Evolutionary conservation across 1,140 invertebrate genomes (phyloP).

Genomic region (Wiebesia pumilae): DNA sequence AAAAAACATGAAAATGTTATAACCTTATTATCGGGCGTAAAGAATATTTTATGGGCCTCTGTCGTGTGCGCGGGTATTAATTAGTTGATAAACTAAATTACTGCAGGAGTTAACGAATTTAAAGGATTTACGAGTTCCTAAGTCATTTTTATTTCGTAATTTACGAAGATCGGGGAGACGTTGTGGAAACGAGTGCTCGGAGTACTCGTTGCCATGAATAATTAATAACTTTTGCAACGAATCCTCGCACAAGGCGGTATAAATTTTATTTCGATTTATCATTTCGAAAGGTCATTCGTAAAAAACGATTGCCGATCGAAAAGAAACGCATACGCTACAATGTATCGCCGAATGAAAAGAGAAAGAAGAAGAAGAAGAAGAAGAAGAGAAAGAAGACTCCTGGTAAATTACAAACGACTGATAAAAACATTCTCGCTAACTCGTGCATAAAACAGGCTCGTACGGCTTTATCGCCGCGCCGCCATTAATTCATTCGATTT

Average conservation of each 20-base stretch:
- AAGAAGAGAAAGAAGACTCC: not conserved
- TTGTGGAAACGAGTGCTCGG: not conserved
- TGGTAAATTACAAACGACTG: not conserved
- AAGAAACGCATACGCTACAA: not conserved
- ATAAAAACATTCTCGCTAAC: not conserved
- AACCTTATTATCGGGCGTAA: not conserved
- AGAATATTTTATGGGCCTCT: not conserved
- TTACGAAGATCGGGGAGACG: not conserved
- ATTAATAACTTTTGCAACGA: constrained; percentile 13
- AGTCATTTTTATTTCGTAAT: not conserved
- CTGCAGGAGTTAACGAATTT: not conserved
- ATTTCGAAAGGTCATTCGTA: not conserved
- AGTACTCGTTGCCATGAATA: constrained; percentile 1
- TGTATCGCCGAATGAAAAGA: not conserved
- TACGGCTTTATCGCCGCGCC: not conserved
- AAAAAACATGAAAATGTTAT: constrained; percentile 4
- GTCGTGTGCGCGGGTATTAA: not conserved
- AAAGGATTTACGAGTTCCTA: not conserved
- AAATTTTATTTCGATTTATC: not conserved
- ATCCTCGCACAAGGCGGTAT: not conserved
- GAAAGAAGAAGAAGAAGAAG: not conserved
- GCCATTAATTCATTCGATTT: not conserved
- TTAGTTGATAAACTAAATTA: not conserved
- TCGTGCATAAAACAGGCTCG: not conserved
- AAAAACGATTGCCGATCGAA: not conserved